Percentiles rank a stretch among this genome's conserved stretches.
phyloP scores from a whole-genome alignment of 2,888 invertebrate genomes.

The Aporophyla nigra region DNA sequence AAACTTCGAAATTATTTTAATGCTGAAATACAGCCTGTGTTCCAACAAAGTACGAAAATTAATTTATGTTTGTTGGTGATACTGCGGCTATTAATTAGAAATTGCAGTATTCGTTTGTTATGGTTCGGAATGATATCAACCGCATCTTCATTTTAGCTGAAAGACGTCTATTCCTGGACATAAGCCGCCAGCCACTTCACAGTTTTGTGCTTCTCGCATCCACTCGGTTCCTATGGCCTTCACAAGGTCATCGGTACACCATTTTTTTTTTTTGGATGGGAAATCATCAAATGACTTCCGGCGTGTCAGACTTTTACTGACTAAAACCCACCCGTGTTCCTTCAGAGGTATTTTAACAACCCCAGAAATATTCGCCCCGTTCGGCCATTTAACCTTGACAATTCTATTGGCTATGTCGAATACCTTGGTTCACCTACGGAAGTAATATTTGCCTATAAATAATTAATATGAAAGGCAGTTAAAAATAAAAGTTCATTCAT shows the following conservation, averaged over 20 bases:
- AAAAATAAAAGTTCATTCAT: conserved; percentile 43
- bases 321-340: too few species aligned
- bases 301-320: too few species aligned
- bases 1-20: conserved; percentile 37
- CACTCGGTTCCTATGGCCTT: not conserved
- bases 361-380: too few species aligned
- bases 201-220: not conserved
- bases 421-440: too few species aligned
- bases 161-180: not conserved
- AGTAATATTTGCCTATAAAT: too few species aligned
- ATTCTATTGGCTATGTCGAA: too few species aligned
- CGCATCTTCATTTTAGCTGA: not conserved
- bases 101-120: not conserved
- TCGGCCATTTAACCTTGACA: too few species aligned
- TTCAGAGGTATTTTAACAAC: too few species aligned
- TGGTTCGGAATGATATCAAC: not conserved
- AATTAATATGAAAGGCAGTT: conserved; percentile 8
- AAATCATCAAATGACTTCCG: too few species aligned
- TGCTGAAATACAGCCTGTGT: not conserved
- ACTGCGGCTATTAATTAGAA: conserved; percentile 6
- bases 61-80: conserved; percentile 16
- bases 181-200: too few species aligned
- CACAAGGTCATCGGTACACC: not conserved
- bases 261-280: too few species aligned
- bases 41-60: not conserved